A percentile compares a stretch with the other conserved stretches of the same genome.
Conservation (phyloP, 2,888 invertebrate genomes). For the Autographa gamma region DNA sequence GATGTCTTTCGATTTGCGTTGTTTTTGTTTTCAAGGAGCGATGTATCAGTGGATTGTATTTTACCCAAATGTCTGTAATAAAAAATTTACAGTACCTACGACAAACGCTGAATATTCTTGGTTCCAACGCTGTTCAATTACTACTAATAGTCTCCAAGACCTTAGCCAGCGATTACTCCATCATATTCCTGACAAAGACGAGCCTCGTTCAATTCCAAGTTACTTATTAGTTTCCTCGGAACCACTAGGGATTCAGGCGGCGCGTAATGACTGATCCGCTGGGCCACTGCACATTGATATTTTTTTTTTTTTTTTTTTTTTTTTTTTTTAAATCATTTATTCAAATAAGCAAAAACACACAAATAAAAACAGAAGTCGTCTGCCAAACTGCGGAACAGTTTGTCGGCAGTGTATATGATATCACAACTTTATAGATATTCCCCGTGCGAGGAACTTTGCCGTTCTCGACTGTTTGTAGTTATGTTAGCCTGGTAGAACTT, state of each 20-base stretch:
- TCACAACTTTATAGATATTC: constrained; percentile 8
- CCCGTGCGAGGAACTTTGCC: background rate
- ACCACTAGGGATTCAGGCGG: constrained; percentile 22
- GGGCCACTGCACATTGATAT: background rate
- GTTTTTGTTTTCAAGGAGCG: too few relatives aligned
- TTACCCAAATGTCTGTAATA: too few relatives aligned
- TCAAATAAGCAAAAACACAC: too few relatives aligned
- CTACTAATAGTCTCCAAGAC: background rate
- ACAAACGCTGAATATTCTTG: background rate
- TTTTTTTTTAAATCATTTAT: too few relatives aligned
- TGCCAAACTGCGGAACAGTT: too few relatives aligned
- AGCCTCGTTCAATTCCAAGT: constrained; percentile 38
- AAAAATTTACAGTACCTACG: too few relatives aligned
- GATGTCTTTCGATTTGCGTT: too few relatives aligned
- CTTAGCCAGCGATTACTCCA: background rate
- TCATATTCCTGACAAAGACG: constrained; percentile 4
- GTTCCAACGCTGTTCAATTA: background rate
- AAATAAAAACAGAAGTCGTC: too few relatives aligned
- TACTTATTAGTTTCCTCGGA: constrained; percentile 43
- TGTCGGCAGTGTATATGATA: too few relatives aligned
- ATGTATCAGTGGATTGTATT: too few relatives aligned
- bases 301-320: too few relatives aligned
- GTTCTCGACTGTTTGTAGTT: background rate
- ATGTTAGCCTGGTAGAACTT: background rate
- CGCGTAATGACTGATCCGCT: constrained; percentile 18